Base-by-base conservation (phyloP, 2,797 vertebrate genomes). In the Chiroxiphia lanceolata region DNA sequence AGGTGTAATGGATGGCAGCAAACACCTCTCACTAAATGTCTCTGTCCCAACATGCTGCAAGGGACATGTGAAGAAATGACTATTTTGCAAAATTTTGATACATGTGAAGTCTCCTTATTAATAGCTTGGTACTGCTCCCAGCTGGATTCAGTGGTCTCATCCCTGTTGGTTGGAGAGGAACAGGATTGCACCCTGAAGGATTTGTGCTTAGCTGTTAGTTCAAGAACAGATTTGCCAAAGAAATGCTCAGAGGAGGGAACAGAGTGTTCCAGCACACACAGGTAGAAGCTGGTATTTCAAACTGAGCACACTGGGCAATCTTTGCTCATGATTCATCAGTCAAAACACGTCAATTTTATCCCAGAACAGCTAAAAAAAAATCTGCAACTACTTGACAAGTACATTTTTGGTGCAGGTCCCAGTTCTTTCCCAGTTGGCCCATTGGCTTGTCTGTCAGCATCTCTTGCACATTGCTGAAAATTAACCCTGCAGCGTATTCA, bases 321-420 rank as follows among this genome's bases (percentile, higher is more conserved):
- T 96, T 94, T 97, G 92, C 94, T 96, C 94, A 95, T 96, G 94
- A 96, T 95, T 97, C 95, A 97, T 96, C 96, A 97, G 95, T 97
- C 95, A 97, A 97, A 96, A 96, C 96, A 95, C 79, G 45, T 97
- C 93, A 96, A 96, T 97, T 96, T 96, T 95, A 96, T 95, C 95
- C 89, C 90, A 96, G 95, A 96, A 90, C 89, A 95, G 92, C 95
- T 97, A 95, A 96, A 96, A 96, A 95, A 96, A 97, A 93, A 90
- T 90, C 95, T 96, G 94, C 94, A 96, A 88, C 95, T 95, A 93
- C 93, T 96, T 97, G 94, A 96, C 95, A 96, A 96, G 95, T 96
- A 96, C 96, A 93, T 95, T 96, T 96, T 95, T 96, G 96, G 96
- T 96, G 94, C 90, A 94, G 84, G 96, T 92, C 95, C 96, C 94